These are phyloP conservation scores for Drosophila navojoa DNA, from an alignment of 1,140 invertebrate species.

Conservation along the genomic window DNA sequence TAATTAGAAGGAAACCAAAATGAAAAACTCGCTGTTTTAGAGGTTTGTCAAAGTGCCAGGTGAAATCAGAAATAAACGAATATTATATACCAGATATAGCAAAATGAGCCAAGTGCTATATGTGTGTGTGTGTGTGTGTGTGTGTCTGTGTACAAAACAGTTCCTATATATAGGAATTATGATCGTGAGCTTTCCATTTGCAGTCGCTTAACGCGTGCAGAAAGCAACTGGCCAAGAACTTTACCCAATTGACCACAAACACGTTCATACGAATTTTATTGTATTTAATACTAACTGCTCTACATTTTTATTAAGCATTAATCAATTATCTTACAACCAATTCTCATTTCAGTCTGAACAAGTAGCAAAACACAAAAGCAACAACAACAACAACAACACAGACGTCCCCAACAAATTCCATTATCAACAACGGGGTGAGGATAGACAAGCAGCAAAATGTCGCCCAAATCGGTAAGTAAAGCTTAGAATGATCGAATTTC, in stretches of 20 bases:
- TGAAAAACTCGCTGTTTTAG: conserved; percentile 3
- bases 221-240: background rate
- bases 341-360: conserved; percentile 39
- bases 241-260: background rate
- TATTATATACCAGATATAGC: conserved; percentile 29
- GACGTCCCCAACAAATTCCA: conserved; percentile 18
- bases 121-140: background rate
- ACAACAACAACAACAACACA: conserved; percentile 20
- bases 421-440: conserved; percentile 41
- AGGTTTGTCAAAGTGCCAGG: conserved; percentile 62
- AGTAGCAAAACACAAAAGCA: conserved; percentile 25
- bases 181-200: conserved; percentile 62
- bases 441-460: conserved; percentile 71
- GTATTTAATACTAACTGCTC: too few species aligned
- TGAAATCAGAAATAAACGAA: conserved; percentile 60
- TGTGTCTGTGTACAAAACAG: background rate
- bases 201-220: conserved; percentile 8
- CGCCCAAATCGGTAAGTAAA: conserved; percentile 77
- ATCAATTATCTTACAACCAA: conserved; percentile 4
- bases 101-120: conserved; percentile 39
- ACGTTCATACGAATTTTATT: background rate
- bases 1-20: conserved; percentile 12
- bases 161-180: conserved; percentile 47
- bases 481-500: too few species aligned
- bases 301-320: background rate